These are phyloP conservation scores for Phyllopteryx taeniolatus DNA, from an alignment of 2,113 vertebrate genomes.

Conservation along the genomic window DNA sequence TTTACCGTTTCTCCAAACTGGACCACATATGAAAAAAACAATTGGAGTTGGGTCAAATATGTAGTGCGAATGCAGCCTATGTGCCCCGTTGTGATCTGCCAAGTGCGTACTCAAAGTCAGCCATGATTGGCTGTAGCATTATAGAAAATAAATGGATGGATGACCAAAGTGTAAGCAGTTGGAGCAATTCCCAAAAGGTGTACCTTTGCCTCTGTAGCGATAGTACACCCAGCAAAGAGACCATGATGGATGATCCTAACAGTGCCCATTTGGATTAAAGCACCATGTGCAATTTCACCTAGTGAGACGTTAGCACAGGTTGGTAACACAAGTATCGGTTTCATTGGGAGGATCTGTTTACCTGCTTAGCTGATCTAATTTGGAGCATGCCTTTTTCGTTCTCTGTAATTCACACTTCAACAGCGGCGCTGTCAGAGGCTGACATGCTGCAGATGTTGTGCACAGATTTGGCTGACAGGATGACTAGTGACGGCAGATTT, in stretches of 20 bases:
- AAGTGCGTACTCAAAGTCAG: background rate
- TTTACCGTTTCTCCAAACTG: too few relatives aligned
- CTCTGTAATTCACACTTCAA: conserved; percentile 55
- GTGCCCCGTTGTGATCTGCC: background rate
- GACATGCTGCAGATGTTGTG: conserved; percentile 65
- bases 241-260: conserved; percentile 47
- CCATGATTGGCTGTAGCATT: background rate
- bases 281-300: conserved; percentile 49
- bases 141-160: background rate
- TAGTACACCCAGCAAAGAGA: background rate
- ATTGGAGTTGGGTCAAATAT: too few relatives aligned
- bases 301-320: conserved; percentile 53
- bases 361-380: conserved; percentile 62
- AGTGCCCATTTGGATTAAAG: conserved; percentile 57
- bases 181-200: conserved; percentile 6
- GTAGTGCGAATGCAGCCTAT: too few relatives aligned
- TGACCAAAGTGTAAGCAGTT: background rate
- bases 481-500: conserved; percentile 68
- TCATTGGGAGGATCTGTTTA: conserved; percentile 55
- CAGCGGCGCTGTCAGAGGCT: conserved; percentile 51
- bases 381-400: conserved; percentile 45
- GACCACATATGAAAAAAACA: too few relatives aligned
- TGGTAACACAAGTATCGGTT: conserved; percentile 57
- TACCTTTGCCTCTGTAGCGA: conserved; percentile 4
- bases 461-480: conserved; percentile 56